Evolutionary conservation across 1,140 invertebrate genomes (phyloP).

Genomic region (Anastrepha obliqua): DNA sequence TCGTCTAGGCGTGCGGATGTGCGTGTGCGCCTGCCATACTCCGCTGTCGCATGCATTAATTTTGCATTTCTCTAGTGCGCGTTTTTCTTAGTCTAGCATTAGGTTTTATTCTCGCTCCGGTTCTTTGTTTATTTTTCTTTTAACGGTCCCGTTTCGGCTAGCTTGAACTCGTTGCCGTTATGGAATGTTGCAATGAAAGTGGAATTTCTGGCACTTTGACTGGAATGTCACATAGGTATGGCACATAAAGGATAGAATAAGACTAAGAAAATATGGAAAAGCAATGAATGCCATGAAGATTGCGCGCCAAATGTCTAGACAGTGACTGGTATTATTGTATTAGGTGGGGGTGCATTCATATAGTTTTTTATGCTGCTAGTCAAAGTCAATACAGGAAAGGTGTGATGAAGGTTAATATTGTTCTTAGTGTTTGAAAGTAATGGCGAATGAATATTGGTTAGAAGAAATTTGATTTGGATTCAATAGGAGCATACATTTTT

Average conservation of each 20-base stretch:
- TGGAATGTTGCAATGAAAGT: slow-evolving; percentile 53
- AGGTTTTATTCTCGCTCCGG: not conserved
- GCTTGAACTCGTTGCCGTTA: not conserved
- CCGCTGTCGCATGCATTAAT: slow-evolving; percentile 7
- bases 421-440: slow-evolving; percentile 5
- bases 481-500: too few relatives aligned
- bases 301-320: slow-evolving; percentile 42
- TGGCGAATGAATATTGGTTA: not conserved
- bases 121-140: not conserved
- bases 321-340: not conserved
- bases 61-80: slow-evolving; percentile 4
- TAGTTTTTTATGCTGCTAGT: not conserved
- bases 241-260: not conserved
- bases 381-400: not conserved
- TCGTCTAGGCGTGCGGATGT: not conserved
- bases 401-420: not conserved
- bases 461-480: not conserved
- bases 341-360: not conserved
- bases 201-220: slow-evolving; percentile 50
- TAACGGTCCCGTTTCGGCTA: not conserved
- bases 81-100: slow-evolving; percentile 11
- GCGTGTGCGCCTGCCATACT: not conserved
- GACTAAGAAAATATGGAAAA: slow-evolving; percentile 13
- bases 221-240: slow-evolving; percentile 36
- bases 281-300: slow-evolving; percentile 19